Evolutionary conservation across 2,113 vertebrate species (phyloP).

Genomic region (Bujurquina vittata): DNA sequence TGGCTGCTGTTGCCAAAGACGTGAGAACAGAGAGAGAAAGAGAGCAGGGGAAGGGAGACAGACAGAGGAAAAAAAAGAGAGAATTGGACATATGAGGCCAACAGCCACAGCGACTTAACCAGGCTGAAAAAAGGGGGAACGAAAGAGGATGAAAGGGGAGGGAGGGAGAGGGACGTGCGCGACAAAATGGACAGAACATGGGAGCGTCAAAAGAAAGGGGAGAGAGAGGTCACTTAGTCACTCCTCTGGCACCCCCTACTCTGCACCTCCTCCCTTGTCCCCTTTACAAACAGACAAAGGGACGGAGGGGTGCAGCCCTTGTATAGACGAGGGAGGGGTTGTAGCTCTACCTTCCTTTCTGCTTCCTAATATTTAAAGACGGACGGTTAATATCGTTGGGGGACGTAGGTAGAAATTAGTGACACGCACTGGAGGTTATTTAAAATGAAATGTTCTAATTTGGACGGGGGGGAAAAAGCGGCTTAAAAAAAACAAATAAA

Average conservation of each 20-base stretch:
- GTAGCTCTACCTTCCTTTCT: slow-evolving; percentile 4
- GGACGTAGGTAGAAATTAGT: background rate
- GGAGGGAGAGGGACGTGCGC: slow-evolving; percentile 63
- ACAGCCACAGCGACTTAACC: slow-evolving; percentile 75
- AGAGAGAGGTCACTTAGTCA: slow-evolving; percentile 81
- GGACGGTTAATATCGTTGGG: slow-evolving; percentile 5
- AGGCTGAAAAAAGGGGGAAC: slow-evolving; percentile 75
- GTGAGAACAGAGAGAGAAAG: slow-evolving; percentile 20
- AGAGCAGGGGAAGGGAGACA: slow-evolving; percentile 11
- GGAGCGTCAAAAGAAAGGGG: slow-evolving; percentile 70
- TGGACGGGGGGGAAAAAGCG: background rate
- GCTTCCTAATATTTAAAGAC: slow-evolving; percentile 47
- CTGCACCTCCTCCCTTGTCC: slow-evolving; percentile 60
- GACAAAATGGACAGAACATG: slow-evolving; percentile 74
- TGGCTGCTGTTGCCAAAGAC: slow-evolving; percentile 58
- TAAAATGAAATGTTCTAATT: slow-evolving; percentile 5
- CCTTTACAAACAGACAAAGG: slow-evolving; percentile 78
- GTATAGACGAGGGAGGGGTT: slow-evolving; percentile 67
- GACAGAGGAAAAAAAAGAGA: slow-evolving; percentile 4
- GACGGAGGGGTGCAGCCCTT: slow-evolving; percentile 73
- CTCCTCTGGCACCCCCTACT: slow-evolving; percentile 50
- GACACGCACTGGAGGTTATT: background rate
- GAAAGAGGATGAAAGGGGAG: slow-evolving; percentile 73
- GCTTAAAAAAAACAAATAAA: background rate
- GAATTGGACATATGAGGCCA: slow-evolving; percentile 59